Conservation (phyloP, 2,888 invertebrate genomes). For the Torymus auratus region DNA sequence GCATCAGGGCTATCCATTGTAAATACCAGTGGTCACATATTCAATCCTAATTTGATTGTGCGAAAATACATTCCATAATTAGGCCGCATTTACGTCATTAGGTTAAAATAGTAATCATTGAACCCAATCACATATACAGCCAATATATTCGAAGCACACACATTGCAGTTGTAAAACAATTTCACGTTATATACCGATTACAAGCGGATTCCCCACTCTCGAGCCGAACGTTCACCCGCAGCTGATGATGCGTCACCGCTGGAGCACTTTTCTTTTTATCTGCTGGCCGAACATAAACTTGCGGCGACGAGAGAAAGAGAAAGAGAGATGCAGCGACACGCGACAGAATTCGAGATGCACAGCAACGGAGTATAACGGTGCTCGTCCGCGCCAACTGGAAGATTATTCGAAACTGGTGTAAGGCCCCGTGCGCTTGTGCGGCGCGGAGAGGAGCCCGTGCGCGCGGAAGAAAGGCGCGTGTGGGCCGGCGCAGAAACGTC, state of each 20-base stretch:
- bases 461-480: slow-evolving; percentile 63
- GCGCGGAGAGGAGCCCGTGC: slow-evolving; percentile 10
- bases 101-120: not conserved
- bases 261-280: slow-evolving; percentile 16
- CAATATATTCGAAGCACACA: not conserved
- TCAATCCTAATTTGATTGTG: slow-evolving; percentile 18
- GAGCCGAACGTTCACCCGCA: not conserved
- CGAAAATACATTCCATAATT: slow-evolving; percentile 18
- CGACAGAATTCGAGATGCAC: not conserved
- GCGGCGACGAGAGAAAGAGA: no score
- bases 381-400: slow-evolving; percentile 63
- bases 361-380: slow-evolving; percentile 24
- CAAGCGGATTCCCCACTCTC: no score
- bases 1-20: not conserved
- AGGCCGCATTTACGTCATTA: slow-evolving; percentile 4
- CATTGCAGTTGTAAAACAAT: slow-evolving; percentile 6
- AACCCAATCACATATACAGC: not conserved
- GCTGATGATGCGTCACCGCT: not conserved
- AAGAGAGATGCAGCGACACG: no score
- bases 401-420: slow-evolving; percentile 65
- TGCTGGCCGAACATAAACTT: slow-evolving; percentile 20
- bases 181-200: slow-evolving; percentile 5
- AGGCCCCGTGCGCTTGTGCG: slow-evolving; percentile 17
- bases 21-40: not conserved
- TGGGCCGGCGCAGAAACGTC: slow-evolving; percentile 67